Conservation (phyloP, 2,797 vertebrate genomes). For the Rhincodon typus region DNA sequence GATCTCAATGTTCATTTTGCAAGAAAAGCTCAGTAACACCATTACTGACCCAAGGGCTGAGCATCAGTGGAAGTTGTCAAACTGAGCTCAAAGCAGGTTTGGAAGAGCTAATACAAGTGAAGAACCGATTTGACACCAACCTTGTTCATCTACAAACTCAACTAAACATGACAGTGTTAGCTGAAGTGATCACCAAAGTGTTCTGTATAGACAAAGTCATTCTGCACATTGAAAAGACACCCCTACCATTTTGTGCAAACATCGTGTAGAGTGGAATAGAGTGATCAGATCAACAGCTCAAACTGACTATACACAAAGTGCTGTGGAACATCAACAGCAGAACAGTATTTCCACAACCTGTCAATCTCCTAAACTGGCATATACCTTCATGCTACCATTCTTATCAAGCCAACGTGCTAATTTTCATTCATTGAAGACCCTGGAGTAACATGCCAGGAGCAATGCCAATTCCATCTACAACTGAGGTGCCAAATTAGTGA, state of each 20-base stretch:
- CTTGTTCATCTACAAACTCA: neutral
- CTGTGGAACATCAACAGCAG: neutral
- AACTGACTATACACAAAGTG: neutral
- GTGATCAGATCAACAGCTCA: neutral
- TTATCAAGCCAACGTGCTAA: neutral
- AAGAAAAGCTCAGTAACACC: neutral
- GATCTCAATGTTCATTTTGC: neutral
- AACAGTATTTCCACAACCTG: neutral
- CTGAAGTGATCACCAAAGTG: neutral
- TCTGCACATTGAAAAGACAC: neutral
- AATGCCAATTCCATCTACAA: neutral
- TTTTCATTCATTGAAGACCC: neutral
- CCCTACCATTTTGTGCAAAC: neutral
- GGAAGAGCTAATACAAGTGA: neutral
- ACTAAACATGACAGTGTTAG: neutral
- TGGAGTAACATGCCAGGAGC: neutral
- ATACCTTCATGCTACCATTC: neutral
- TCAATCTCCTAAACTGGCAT: neutral
- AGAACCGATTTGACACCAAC: neutral
- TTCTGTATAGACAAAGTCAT: neutral
- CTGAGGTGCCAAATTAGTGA: neutral
- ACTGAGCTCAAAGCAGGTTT: neutral
- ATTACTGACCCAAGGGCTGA: neutral
- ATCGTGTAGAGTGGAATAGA: neutral
- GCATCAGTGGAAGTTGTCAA: neutral